These are phyloP conservation scores for Cryptocephalus moraei DNA, from an alignment of 2,888 invertebrate species.

Conservation along the genomic window DNA sequence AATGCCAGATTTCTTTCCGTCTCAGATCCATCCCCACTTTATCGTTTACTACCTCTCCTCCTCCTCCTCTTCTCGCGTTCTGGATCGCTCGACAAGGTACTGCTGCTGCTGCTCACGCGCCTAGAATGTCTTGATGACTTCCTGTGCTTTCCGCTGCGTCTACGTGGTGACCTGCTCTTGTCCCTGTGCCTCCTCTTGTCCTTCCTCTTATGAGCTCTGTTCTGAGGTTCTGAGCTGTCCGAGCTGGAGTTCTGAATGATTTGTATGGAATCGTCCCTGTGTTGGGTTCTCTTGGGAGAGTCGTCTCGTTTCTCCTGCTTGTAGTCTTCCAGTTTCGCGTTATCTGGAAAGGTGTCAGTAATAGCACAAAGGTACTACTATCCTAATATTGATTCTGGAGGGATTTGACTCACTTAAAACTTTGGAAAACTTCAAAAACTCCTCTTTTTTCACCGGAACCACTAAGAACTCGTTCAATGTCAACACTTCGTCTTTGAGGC, in stretches of 20 bases:
- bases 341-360: conserved; percentile 43
- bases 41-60: neutral
- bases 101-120: neutral
- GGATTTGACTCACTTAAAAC: conserved; percentile 73
- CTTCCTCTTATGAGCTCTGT: conserved; percentile 8
- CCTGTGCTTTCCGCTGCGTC: no score
- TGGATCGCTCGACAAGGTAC: neutral
- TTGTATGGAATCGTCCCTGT: neutral
- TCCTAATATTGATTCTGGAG: no score
- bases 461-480: conserved; percentile 72
- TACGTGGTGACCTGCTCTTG: conserved; percentile 9
- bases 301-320: conserved; percentile 1
- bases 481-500: conserved; percentile 55
- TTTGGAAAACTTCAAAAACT: conserved; percentile 72
- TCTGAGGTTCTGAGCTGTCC: conserved; percentile 6
- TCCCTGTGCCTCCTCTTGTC: conserved; percentile 11
- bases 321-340: conserved; percentile 57
- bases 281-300: neutral
- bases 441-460: conserved; percentile 65
- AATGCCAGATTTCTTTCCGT: no score
- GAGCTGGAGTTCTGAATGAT: conserved; percentile 4
- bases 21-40: no score
- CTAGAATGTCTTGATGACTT: neutral
- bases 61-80: neutral
- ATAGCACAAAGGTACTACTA: conserved; percentile 11